These are phyloP conservation scores for Volucella bombylans DNA, from an alignment of 2,888 invertebrate genomes.

Conservation along the genomic window DNA sequence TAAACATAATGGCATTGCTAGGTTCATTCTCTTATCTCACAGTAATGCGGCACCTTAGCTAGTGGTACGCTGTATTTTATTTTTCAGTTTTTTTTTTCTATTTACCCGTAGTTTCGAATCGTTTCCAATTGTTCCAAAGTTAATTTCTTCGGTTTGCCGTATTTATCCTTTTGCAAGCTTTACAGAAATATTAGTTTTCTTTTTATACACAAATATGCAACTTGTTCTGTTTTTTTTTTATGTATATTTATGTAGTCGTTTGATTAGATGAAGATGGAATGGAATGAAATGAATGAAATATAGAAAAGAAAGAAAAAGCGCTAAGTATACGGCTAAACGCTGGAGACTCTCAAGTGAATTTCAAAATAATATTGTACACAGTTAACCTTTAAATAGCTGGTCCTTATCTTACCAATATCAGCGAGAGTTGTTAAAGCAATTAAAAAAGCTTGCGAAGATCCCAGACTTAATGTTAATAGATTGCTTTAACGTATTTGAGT, in stretches of 20 bases:
- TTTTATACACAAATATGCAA: constrained; percentile 50
- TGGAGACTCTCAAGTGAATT: neutral
- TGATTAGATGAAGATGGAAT: constrained; percentile 33
- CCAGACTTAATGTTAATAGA: too few relatives aligned
- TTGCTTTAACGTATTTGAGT: too few relatives aligned
- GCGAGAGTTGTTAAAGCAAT: too few relatives aligned
- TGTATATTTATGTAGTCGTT: constrained; percentile 39
- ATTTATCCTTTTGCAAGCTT: constrained; percentile 95
- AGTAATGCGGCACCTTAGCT: constrained; percentile 45
- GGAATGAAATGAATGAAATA: constrained; percentile 45
- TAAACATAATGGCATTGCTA: constrained; percentile 43
- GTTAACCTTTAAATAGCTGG: constrained; percentile 20
- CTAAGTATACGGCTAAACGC: constrained; percentile 56
- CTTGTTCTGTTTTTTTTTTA: constrained; percentile 69
- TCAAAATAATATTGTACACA: constrained; percentile 51
- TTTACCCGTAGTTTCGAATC: constrained; percentile 90
- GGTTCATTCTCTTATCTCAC: constrained; percentile 56
- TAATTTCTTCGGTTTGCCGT: constrained; percentile 91
- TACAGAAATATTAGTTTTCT: constrained; percentile 84
- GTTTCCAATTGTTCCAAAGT: constrained; percentile 90
- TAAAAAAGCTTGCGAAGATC: too few relatives aligned
- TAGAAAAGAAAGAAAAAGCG: constrained; percentile 54
- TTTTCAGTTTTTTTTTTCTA: constrained; percentile 80
- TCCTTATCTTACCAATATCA: too few relatives aligned
- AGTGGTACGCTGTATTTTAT: constrained; percentile 59